Evolutionary conservation across 1,140 invertebrate species (phyloP).

Genomic region (Papilio polytes): DNA sequence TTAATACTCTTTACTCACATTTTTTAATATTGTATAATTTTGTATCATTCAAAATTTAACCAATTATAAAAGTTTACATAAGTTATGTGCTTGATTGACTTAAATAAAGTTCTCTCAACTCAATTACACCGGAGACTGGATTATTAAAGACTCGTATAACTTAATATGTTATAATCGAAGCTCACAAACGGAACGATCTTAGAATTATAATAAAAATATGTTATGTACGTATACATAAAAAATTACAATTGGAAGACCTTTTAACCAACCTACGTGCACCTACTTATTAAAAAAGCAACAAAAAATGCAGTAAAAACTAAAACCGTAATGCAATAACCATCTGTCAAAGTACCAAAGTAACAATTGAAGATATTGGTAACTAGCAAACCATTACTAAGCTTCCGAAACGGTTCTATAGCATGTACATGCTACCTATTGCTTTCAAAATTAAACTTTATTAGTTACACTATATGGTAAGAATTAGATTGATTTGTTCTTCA

Average conservation of each 20-base stretch:
- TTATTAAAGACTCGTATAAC: background rate
- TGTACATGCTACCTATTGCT: background rate
- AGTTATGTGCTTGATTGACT: background rate
- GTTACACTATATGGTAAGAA: background rate
- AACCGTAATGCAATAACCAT: background rate
- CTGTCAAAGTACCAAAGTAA: background rate
- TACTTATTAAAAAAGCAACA: background rate
- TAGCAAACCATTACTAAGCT: conserved; percentile 21
- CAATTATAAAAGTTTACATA: background rate
- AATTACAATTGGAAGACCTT: background rate
- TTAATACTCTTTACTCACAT: too few species aligned
- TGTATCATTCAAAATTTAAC: too few species aligned
- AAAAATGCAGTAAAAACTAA: background rate
- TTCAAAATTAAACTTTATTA: conserved; percentile 1
- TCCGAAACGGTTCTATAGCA: background rate
- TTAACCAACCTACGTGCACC: background rate
- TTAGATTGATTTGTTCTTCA: background rate
- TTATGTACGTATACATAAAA: too few species aligned
- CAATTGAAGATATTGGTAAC: conserved; percentile 15
- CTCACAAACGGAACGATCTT: background rate
- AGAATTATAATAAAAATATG: background rate
- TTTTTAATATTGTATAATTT: too few species aligned
- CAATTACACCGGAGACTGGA: background rate
- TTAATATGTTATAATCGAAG: background rate
- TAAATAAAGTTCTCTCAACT: background rate